phyloP scores from a whole-genome alignment of 2,113 vertebrate genomes.

The Gorilla gorilla region DNA sequence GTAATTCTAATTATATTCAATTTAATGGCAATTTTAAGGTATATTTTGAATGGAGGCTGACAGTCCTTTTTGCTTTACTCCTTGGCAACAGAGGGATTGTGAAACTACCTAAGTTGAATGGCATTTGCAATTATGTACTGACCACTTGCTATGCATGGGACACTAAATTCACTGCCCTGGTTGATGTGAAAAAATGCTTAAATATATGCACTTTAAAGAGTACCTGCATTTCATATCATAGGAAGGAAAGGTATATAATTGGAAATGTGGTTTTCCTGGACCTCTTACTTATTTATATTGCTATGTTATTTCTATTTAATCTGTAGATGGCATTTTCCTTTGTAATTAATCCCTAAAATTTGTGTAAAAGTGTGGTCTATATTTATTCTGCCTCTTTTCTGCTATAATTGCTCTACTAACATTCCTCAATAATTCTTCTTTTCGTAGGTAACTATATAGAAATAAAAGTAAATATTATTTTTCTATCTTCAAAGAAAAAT shows the following conservation, averaged over 20 bases:
- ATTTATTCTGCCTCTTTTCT: conserved; percentile 34
- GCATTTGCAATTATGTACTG: conserved; percentile 42
- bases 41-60: conserved; percentile 38
- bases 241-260: conserved; percentile 14
- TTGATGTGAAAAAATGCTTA: neutral
- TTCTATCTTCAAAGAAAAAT: conserved; percentile 57
- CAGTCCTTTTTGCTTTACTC: conserved; percentile 50
- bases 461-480: conserved; percentile 56
- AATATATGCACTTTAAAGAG: conserved; percentile 27
- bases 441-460: conserved; percentile 44
- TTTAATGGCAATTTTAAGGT: conserved; percentile 53
- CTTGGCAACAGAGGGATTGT: conserved; percentile 21
- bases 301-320: conserved; percentile 38
- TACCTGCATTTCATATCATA: conserved; percentile 44
- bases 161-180: conserved; percentile 34
- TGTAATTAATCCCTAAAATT: conserved; percentile 41
- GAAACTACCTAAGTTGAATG: conserved; percentile 40
- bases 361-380: conserved; percentile 25
- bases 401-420: conserved; percentile 46
- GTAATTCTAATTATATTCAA: conserved; percentile 68
- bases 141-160: conserved; percentile 16
- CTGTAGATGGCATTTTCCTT: conserved; percentile 9
- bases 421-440: conserved; percentile 47
- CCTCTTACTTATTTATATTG: conserved; percentile 13
- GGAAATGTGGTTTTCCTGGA: neutral